A percentile compares a stretch with the other conserved stretches of the same genome.
phyloP scores from a whole-genome alignment of 2,888 invertebrate genomes.

The Chydorus sphaericus region DNA sequence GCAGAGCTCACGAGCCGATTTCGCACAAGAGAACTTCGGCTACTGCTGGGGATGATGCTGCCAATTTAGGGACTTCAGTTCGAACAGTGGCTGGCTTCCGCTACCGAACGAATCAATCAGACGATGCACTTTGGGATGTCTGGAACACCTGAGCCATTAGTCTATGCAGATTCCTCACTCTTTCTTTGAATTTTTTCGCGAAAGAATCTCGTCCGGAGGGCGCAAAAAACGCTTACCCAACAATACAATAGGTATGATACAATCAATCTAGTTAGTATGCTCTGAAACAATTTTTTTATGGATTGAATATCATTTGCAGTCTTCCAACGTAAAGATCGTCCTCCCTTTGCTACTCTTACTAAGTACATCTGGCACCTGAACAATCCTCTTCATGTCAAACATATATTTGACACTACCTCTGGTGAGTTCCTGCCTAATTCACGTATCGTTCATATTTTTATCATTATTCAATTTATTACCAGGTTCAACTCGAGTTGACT shows the following conservation, averaged over 20 bases:
- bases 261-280: too few relatives aligned
- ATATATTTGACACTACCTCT: slow-evolving; percentile 53
- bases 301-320: slow-evolving; percentile 46
- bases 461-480: slow-evolving; percentile 20
- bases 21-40: too few relatives aligned
- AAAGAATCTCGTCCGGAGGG: slow-evolving; percentile 46
- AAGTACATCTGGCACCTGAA: slow-evolving; percentile 58
- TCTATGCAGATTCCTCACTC: slow-evolving; percentile 53
- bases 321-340: slow-evolving; percentile 41
- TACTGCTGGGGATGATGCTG: neutral
- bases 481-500: slow-evolving; percentile 46
- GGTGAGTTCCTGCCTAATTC: slow-evolving; percentile 27
- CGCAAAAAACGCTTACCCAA: slow-evolving; percentile 49
- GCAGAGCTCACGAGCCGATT: too few relatives aligned
- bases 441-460: neutral
- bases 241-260: too few relatives aligned
- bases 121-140: slow-evolving; percentile 53
- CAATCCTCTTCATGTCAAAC: slow-evolving; percentile 50
- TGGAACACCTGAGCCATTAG: slow-evolving; percentile 47
- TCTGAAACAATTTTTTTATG: too few relatives aligned
- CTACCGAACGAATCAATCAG: slow-evolving; percentile 60
- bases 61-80: slow-evolving; percentile 35
- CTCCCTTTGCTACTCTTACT: slow-evolving; percentile 48
- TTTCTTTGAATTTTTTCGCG: slow-evolving; percentile 56
- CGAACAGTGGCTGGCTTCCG: slow-evolving; percentile 54